Conservation (phyloP, 2,888 invertebrate genomes). For the Diplazon laetatorius region DNA sequence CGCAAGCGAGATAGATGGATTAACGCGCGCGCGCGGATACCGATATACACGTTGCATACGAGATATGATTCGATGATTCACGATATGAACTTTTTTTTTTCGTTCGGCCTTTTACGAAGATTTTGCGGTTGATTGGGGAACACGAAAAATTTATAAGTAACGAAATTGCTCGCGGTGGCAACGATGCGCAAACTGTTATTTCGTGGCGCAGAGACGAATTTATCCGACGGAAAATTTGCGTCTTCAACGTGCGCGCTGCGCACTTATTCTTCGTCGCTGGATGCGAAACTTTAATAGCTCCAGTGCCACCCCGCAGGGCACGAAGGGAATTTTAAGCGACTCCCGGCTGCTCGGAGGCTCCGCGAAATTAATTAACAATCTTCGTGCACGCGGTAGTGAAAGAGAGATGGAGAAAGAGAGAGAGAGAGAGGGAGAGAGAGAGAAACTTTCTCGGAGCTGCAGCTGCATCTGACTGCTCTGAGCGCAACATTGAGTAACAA, state of each 20-base stretch:
- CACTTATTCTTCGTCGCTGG: constrained; percentile 35
- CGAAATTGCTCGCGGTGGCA: not conserved
- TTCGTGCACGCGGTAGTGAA: constrained; percentile 15
- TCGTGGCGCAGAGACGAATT: not conserved
- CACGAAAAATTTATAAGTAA: not conserved
- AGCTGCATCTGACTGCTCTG: constrained; percentile 3
- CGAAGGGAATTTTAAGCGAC: constrained; percentile 46
- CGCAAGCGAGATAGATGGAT: constrained; percentile 22
- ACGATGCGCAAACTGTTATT: not conserved
- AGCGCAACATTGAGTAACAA: constrained; percentile 38
- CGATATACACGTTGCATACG: constrained; percentile 15
- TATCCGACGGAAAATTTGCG: constrained; percentile 5
- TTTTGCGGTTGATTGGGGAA: not conserved
- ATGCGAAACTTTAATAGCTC: constrained; percentile 43
- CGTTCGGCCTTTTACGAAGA: constrained; percentile 6
- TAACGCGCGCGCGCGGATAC: constrained; percentile 3
- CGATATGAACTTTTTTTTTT: not conserved
- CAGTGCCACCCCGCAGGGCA: constrained; percentile 6
- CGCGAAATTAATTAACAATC: constrained; percentile 61
- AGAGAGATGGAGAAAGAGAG: not conserved
- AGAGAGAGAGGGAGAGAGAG: not conserved
- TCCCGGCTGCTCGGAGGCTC: constrained; percentile 21
- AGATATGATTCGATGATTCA: not conserved
- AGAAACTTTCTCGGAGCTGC: constrained; percentile 45
- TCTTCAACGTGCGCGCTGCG: constrained; percentile 8